Conservation (phyloP, 2,797 vertebrate species). For the Notamacropus eugenii region DNA sequence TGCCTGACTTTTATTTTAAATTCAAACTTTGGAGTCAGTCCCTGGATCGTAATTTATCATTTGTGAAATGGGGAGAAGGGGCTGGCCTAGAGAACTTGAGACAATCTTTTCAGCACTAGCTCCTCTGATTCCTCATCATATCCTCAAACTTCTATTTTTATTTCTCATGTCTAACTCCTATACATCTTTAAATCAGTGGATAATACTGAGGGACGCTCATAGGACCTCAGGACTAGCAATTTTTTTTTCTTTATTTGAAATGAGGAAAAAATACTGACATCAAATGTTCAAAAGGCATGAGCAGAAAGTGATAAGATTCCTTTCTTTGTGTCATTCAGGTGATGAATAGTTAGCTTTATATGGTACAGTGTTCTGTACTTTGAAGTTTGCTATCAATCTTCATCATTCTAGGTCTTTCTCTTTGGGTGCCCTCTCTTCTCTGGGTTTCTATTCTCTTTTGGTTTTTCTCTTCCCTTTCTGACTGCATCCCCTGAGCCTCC, state of each 20-base stretch:
- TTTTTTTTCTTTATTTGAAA: neutral
- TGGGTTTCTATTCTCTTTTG: neutral
- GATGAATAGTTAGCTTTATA: neutral
- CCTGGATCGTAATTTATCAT: neutral
- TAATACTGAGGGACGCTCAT: fast-evolving
- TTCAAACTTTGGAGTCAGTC: neutral
- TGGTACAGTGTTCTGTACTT: neutral
- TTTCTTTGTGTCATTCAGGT: fast-evolving
- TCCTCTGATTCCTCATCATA: neutral
- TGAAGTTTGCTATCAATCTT: neutral
- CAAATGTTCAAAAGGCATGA: fast-evolving
- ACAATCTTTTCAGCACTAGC: neutral
- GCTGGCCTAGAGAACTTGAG: neutral
- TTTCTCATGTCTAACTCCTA: neutral
- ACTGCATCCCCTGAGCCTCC: neutral
- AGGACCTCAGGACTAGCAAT: fast-evolving
- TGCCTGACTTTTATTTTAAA: neutral
- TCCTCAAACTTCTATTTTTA: neutral
- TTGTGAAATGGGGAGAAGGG: neutral
- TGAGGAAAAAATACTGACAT: fast-evolving
- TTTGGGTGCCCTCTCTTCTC: neutral
- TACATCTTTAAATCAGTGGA: neutral
- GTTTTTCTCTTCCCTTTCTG: neutral
- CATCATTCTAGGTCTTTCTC: neutral
- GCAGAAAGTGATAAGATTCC: fast-evolving